Conservation (phyloP, 2,888 invertebrate genomes). For the Agapetus fuscipes region DNA sequence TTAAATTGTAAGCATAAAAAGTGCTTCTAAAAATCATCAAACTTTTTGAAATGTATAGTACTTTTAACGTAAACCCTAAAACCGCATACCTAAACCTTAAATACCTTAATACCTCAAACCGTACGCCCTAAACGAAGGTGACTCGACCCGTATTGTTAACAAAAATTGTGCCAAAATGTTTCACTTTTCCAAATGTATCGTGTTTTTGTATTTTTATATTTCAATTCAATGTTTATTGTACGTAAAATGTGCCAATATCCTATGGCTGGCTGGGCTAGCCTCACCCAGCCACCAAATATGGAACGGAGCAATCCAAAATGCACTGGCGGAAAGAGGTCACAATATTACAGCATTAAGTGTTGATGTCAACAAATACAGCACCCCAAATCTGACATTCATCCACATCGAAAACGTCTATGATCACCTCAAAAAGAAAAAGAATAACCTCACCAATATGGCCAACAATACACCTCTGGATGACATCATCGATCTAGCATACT, state of each 20-base stretch:
- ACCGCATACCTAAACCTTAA: too few species aligned
- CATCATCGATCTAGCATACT: conserved; percentile 14
- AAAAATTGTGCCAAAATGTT: too few species aligned
- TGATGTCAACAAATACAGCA: conserved; percentile 3
- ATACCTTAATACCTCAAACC: too few species aligned
- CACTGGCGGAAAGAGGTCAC: conserved; percentile 14
- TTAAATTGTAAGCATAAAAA: too few species aligned
- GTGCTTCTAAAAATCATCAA: too few species aligned
- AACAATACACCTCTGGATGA: conserved; percentile 8
- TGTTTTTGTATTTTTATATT: not conserved
- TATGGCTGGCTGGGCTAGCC: conserved; percentile 17
- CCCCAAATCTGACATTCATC: conserved; percentile 12
- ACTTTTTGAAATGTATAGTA: too few species aligned
- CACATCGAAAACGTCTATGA: conserved; percentile 18
- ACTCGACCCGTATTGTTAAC: too few species aligned
- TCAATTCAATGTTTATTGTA: not conserved
- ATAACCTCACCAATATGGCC: conserved; percentile 10
- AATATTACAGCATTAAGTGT: conserved; percentile 17
- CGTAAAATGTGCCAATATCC: conserved; percentile 10
- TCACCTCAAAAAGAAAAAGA: conserved; percentile 1
- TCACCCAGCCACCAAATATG: conserved; percentile 20
- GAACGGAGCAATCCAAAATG: conserved; percentile 11
- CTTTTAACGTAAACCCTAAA: too few species aligned
- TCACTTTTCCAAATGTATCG: too few species aligned
- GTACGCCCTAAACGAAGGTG: too few species aligned